Evolutionary conservation across 2,113 vertebrate genomes (phyloP), one percentile per base, ranked within the genome.

Genomic region (Puffinus mauretanicus): DNA sequence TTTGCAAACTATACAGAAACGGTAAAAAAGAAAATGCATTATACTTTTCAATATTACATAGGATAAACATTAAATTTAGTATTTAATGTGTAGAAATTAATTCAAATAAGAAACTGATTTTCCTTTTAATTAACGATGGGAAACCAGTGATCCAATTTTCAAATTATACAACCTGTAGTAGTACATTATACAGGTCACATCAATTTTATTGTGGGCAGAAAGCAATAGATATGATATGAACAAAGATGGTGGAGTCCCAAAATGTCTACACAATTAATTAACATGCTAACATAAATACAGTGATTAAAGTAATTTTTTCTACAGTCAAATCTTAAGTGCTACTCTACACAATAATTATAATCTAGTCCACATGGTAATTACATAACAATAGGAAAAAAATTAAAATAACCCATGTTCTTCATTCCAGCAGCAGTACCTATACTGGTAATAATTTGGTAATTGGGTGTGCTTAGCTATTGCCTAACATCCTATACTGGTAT

Each of bases 1-100:
- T 99, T 98, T 99, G 98, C 98, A 99, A 99, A 99, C 98, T 98
- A 99, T 99, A 99, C 98, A 99, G 98, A 99, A 98, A 99, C 98
- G 97, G 98, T 99, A 98, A 94, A 98, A 99, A 99, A 98, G 96
- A 98, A 98, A 99, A 99, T 96, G 97, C 97, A 98, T 98, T 98
- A 91, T 97, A 97, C 88, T 97, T 97, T 97, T 98, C 96, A 97
- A 96, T 98, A 98, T 97, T 97, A 98, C 97, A 96, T 92, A 98
- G 96, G 87, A 73, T 96, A 97, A 98, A 97, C 94, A 98, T 93
- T 97, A 96, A 97, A 97, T 96, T 96, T 98, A 96, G 77, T 96
- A 97, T 95, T 97, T 88, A 95, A 91, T 87, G 61, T 90, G 34
- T 81, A 96, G 87, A 98, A 97, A 96, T 95, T 81, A 97, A 98